Evolutionary conservation across 1,140 invertebrate genomes (phyloP), one percentile per base, ranked within the genome.

Genomic region (Steinernema khuongi): DNA sequence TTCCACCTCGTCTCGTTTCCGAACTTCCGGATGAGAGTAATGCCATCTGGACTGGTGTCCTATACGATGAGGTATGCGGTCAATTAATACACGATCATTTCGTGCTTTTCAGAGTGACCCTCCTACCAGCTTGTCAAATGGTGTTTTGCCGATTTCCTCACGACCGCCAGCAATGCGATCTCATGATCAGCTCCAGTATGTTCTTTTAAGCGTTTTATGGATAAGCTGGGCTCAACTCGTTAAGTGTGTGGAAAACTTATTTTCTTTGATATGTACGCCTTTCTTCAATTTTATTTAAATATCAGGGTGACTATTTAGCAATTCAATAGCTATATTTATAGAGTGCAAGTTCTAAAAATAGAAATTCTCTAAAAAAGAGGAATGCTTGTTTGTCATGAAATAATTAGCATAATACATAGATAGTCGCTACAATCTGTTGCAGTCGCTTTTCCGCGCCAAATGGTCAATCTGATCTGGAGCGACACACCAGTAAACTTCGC

Each of bases 1-100:
- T 84, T 84, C 50, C 82, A 84, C 67, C 67, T 77, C 14, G 83
- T 84, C 4, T 79, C 82, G 2, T 84, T 84, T 66, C 83, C 83
- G 17, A 84, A 84, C 70, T 83, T 84, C 68, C 76, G 82, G 44
- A 84, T 85, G 83, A 69, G 83, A 66, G 78, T 84, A 26, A 74
- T 68, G 30, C 83, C 81, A 2, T 69, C 74, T 67, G 82, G 82
- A 1, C 74, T 84, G 18, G 81, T 83, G 19, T 67, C 60, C 2
- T 83, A 85, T 70, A 85, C 79, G 1, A 60, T 83, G 43, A 79
- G 81, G 83, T 81, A n/a, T 7, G 17, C 32, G 78, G 19, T 11
- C 18, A 75, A 79, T 4, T 7, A 68, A 79, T 76, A n/a, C 22
- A 75, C 22, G 26, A n/a, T 32, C 26, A 29, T 7, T 43, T 28